A percentile compares a stretch with the other conserved stretches of the same genome.
Conservation (phyloP, 2,888 invertebrate genomes). For the Pecten maximus region DNA sequence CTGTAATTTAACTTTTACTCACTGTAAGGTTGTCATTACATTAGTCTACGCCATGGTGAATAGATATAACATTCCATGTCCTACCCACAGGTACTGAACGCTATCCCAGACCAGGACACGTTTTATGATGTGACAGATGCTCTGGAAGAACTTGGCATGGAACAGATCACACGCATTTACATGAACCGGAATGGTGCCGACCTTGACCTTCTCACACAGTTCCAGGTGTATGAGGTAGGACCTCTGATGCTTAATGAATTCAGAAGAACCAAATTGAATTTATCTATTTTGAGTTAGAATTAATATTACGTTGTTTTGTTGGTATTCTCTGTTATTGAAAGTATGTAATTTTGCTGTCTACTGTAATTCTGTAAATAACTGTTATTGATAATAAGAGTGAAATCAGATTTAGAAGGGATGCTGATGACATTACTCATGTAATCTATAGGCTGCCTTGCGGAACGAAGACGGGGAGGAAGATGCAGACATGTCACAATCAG, state of each 20-base stretch:
- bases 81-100: constrained; percentile 88
- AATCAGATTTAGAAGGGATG: not conserved
- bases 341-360: not conserved
- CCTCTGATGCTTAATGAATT: not conserved
- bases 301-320: no score
- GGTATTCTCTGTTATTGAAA: no score
- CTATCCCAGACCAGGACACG: constrained; percentile 96
- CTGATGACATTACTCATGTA: not conserved
- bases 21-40: not conserved
- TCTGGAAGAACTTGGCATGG: constrained; percentile 91
- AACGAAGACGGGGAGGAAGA: constrained; percentile 90
- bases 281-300: not conserved
- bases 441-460: constrained; percentile 88
- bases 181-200: constrained; percentile 92
- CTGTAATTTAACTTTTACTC: no score
- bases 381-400: not conserved
- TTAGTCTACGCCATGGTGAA: not conserved
- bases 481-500: constrained; percentile 70
- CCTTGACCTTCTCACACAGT: constrained; percentile 94
- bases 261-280: not conserved
- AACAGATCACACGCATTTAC: constrained; percentile 80
- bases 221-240: constrained; percentile 92
- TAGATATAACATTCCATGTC: not conserved
- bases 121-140: constrained; percentile 99
- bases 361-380: not conserved